These are phyloP conservation scores for Saturnia japonica DNA, from an alignment of 2,888 invertebrate species.

Conservation along the genomic window DNA sequence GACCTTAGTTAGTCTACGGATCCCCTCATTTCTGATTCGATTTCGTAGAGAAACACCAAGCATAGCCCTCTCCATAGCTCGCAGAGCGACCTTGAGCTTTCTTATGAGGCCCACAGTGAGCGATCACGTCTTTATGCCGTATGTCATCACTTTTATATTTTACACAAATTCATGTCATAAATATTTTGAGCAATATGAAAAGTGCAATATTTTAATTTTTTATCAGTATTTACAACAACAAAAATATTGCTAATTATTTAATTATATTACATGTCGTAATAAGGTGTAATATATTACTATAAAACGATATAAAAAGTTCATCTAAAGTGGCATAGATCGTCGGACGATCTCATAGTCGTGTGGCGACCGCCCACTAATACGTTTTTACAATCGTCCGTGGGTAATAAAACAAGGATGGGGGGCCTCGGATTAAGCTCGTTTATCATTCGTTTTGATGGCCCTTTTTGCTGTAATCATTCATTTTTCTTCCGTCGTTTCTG, in stretches of 20 bases:
- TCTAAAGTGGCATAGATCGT: conserved; percentile 70
- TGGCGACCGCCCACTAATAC: conserved; percentile 69
- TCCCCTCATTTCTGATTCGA: too few relatives aligned
- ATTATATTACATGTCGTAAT: conserved; percentile 49
- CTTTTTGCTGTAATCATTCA: conserved; percentile 82
- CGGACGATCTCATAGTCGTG: conserved; percentile 38
- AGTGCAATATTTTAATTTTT: too few relatives aligned
- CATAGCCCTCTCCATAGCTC: too few relatives aligned
- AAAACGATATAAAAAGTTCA: conserved; percentile 69
- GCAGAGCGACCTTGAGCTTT: too few relatives aligned
- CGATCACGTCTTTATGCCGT: too few relatives aligned
- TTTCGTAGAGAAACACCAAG: too few relatives aligned
- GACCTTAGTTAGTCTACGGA: too few relatives aligned
- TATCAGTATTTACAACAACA: not conserved
- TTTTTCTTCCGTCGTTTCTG: conserved; percentile 80
- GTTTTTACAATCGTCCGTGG: conserved; percentile 79
- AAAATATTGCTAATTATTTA: conserved; percentile 7
- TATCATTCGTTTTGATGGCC: conserved; percentile 81
- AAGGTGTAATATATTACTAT: conserved; percentile 62
- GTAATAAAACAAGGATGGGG: conserved; percentile 80
- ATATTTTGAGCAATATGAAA: too few relatives aligned
- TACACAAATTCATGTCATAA: too few relatives aligned
- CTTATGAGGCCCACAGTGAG: too few relatives aligned
- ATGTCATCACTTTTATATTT: too few relatives aligned
- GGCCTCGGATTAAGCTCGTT: conserved; percentile 78